Evolutionary conservation across 1,140 invertebrate genomes (phyloP), one percentile per base, ranked within the genome.

Genomic region (Brachionus rubens): DNA sequence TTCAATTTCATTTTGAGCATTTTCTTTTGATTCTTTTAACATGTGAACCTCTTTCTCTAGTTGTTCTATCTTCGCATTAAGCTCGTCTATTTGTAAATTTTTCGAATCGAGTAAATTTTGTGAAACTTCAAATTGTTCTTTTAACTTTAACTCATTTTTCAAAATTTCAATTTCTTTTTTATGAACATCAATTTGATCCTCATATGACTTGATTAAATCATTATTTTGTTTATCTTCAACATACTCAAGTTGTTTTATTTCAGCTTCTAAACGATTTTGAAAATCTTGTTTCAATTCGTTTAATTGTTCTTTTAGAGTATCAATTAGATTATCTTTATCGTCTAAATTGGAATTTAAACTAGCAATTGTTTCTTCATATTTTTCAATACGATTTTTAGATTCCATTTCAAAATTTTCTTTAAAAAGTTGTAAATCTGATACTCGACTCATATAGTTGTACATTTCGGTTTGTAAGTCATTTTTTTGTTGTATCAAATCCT

Each of bases 381-480:
- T 48, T 54, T 72, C 46, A 41, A 50, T 72, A 30, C 40, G 19
- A 21, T 50, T 54, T 40, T 72, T 48, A 12, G 30, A 12, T 21
- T 72, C 46, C 1, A n/a, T 47, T 19, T 72, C 68, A 24, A 50
- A 40, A 28, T 72, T 72, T 72, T 72, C 68, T 50, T 52, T 72
- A 21, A 21, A 54, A 9, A 72, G 24, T 54, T 72, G 68, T 16
- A 72, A 72, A 54, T 72, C 68, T 12, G 68, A 72, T 12, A 72
- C 28, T 41, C 68, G 46, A 33, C 21, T 50, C 68, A 72, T 72
- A 19, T 72, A 72, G 26, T 12, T 50, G 26, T 50, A 72, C 26
- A 72, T 24, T 41, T 72, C 68, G 19, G 68, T 50, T 54, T 72
- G 68, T 24, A 72, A 26, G 10, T 72, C 50, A 41, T 72, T 72